phyloP scores from a whole-genome alignment of 2,113 vertebrate genomes.

The Podiceps cristatus region DNA sequence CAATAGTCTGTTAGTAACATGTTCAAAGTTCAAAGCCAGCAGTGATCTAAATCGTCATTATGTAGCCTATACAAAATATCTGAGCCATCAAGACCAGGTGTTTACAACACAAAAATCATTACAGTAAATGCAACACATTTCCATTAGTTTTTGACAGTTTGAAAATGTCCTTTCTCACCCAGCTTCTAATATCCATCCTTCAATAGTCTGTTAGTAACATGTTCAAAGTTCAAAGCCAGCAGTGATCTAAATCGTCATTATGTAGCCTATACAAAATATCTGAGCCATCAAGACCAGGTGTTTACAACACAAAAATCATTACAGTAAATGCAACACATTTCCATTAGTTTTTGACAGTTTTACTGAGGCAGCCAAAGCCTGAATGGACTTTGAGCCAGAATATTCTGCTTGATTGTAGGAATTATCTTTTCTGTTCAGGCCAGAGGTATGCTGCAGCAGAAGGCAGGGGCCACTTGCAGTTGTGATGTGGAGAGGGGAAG shows the following conservation, averaged over 20 bases:
- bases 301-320: conserved; percentile 38
- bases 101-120: conserved; percentile 38
- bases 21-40: conserved; percentile 23
- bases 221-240: conserved; percentile 23
- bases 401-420: not conserved
- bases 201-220: not conserved
- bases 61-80: not conserved
- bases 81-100: not conserved
- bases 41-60: not conserved
- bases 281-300: not conserved
- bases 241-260: not conserved
- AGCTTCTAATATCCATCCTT: not conserved
- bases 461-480: not conserved
- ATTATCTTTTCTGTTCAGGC: not conserved
- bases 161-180: not conserved
- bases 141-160: conserved; percentile 29
- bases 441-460: not conserved
- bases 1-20: not conserved
- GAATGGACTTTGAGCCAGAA: not conserved
- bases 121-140: conserved; percentile 1
- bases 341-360: conserved; percentile 29
- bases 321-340: conserved; percentile 1
- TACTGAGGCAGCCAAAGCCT: not conserved
- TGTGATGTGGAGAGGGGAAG: not conserved
- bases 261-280: not conserved